phyloP scores from a whole-genome alignment of 2,797 vertebrate genomes.

The Adelosebastes latens region DNA sequence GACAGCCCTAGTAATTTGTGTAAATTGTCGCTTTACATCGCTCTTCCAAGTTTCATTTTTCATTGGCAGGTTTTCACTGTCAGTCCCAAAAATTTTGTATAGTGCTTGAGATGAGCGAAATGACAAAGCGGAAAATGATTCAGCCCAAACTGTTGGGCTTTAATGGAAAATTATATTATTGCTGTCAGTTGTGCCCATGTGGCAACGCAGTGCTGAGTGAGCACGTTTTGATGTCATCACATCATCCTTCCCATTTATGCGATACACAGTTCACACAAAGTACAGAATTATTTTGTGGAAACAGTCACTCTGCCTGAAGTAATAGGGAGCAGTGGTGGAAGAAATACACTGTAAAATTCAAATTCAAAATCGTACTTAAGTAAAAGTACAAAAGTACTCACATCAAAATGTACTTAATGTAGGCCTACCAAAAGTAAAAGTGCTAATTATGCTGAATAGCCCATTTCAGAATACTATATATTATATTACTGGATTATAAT shows the following conservation, averaged over 20 bases:
- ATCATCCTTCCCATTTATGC: background rate
- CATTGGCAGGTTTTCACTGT: background rate
- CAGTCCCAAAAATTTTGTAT: background rate
- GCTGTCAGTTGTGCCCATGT: background rate
- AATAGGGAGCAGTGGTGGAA: background rate
- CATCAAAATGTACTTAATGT: too few species aligned
- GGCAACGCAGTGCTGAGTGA: background rate
- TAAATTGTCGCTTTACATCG: background rate
- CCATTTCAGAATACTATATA: background rate
- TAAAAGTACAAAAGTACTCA: too few species aligned
- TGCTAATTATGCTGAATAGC: too few species aligned
- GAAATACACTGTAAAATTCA: background rate
- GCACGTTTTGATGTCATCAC: background rate
- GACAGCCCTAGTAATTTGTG: background rate
- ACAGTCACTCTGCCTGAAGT: background rate
- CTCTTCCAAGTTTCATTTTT: accelerated
- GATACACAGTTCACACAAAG: background rate
- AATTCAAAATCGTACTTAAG: background rate
- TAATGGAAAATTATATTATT: background rate
- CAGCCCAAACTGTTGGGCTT: background rate
- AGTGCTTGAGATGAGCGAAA: background rate
- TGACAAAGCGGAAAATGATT: background rate
- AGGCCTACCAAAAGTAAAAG: background rate
- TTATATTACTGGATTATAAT: background rate
- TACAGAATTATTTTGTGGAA: background rate